Percentiles rank a stretch among this genome's conserved stretches.
Conservation (phyloP, 2,888 invertebrate genomes). For the Pseudococcus jackbeardsleyi region DNA sequence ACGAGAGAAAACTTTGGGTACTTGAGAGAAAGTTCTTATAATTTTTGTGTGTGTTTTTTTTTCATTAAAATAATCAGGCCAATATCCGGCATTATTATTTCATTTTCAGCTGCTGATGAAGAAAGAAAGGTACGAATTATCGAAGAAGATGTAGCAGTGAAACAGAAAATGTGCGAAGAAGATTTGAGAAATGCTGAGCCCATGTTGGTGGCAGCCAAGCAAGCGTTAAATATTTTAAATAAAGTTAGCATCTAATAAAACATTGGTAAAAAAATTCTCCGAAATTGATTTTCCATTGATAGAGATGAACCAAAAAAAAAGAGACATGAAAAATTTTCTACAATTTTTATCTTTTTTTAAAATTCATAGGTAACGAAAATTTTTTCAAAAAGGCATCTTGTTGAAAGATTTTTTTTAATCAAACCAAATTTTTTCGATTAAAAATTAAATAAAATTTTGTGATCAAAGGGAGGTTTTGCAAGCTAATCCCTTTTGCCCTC, state of each 20-base stretch:
- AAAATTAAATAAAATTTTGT: too few species aligned
- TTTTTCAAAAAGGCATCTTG: too few species aligned
- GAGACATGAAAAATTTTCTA: too few species aligned
- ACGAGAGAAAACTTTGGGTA: constrained; percentile 79
- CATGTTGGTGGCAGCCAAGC: constrained; percentile 88
- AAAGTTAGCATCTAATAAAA: constrained; percentile 74
- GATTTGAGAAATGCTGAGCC: constrained; percentile 94
- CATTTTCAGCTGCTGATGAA: constrained; percentile 79
- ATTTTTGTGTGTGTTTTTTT: constrained; percentile 13
- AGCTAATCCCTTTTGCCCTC: too few species aligned
- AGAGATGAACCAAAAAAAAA: too few species aligned
- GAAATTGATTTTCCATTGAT: not conserved
- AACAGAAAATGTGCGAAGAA: constrained; percentile 87
- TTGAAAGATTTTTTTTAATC: too few species aligned
- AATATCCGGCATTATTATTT: not conserved
- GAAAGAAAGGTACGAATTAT: constrained; percentile 91
- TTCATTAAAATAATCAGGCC: constrained; percentile 21
- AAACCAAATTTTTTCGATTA: too few species aligned
- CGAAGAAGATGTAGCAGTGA: constrained; percentile 87
- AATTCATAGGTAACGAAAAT: too few species aligned
- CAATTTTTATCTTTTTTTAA: too few species aligned
- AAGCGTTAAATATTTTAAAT: constrained; percentile 91
- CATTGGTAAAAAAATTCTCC: too few species aligned
- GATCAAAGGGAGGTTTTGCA: too few species aligned
- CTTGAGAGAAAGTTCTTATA: constrained; percentile 8